Conservation (phyloP, 2,797 vertebrate genomes). For the Pipistrellus nathusii region DNA sequence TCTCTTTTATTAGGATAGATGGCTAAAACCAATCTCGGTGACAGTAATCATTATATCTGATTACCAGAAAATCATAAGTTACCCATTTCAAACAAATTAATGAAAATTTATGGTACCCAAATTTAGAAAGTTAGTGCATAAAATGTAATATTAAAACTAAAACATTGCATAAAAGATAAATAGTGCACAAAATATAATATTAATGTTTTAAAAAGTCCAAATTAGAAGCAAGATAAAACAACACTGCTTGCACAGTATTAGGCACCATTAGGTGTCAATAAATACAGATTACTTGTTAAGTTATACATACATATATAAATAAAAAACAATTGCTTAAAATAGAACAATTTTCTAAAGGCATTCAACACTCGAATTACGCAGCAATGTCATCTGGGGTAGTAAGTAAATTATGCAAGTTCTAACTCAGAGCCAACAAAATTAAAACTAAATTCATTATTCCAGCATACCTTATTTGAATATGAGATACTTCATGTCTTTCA, state of each 20-base stretch:
- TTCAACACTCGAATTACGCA: conserved; percentile 57
- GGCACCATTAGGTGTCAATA: conserved; percentile 12
- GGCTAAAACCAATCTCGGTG: conserved; percentile 4
- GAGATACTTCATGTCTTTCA: conserved; percentile 54
- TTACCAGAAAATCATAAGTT: conserved; percentile 58
- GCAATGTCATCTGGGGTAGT: conserved; percentile 60
- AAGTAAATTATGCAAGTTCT: conserved; percentile 68
- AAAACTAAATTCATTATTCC: conserved; percentile 67
- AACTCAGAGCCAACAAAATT: conserved; percentile 59
- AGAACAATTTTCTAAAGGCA: conserved; percentile 43
- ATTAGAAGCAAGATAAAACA: conserved; percentile 38
- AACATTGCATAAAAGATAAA: conserved; percentile 25
- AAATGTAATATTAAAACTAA: conserved; percentile 22
- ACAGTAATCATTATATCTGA: conserved; percentile 33
- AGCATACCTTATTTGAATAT: conserved; percentile 42
- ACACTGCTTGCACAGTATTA: not conserved
- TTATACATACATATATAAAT: conserved; percentile 64
- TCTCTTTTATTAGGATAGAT: not conserved
- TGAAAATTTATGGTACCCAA: conserved; percentile 30
- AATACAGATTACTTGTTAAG: conserved; percentile 57
- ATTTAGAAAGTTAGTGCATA: not conserved
- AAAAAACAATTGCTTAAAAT: conserved; percentile 66
- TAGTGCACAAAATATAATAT: conserved; percentile 17
- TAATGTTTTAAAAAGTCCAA: conserved; percentile 49
- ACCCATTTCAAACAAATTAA: conserved; percentile 50